Conservation (phyloP, 2,888 invertebrate species). For the Rhamnusium bicolor region DNA sequence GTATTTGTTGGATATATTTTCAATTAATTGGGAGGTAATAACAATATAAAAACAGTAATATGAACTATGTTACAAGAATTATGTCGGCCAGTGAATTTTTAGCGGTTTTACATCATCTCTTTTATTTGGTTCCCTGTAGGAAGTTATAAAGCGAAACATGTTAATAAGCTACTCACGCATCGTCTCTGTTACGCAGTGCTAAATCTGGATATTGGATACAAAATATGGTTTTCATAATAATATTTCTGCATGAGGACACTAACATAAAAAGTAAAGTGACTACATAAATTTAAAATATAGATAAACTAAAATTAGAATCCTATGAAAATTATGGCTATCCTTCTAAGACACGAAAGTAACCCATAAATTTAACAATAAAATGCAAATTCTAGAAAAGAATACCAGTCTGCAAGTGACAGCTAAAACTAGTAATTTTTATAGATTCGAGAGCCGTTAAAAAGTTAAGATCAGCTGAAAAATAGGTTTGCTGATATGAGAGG, state of each 20-base stretch:
- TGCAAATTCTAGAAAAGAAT: slow-evolving; percentile 15
- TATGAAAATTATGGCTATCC: slow-evolving; percentile 7
- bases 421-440: slow-evolving; percentile 7
- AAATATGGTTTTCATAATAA: too few relatives aligned
- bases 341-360: slow-evolving; percentile 1
- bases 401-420: slow-evolving; percentile 7
- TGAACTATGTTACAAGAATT: too few relatives aligned
- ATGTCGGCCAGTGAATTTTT: too few relatives aligned
- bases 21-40: too few relatives aligned
- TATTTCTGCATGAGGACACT: neutral
- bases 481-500: neutral
- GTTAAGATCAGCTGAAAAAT: slow-evolving; percentile 13
- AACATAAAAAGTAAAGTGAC: neutral
- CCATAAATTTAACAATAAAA: slow-evolving; percentile 22
- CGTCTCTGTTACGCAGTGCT: too few relatives aligned
- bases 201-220: too few relatives aligned
- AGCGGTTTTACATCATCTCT: too few relatives aligned
- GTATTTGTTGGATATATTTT: too few relatives aligned
- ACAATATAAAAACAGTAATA: too few relatives aligned
- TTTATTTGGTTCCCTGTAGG: too few relatives aligned
- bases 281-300: neutral
- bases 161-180: too few relatives aligned
- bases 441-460: slow-evolving; percentile 20
- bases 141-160: too few relatives aligned
- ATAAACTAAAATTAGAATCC: slow-evolving; percentile 25